These are phyloP conservation scores for Morone chrysops DNA, from an alignment of 2,113 vertebrate genomes.

Conservation along the genomic window DNA sequence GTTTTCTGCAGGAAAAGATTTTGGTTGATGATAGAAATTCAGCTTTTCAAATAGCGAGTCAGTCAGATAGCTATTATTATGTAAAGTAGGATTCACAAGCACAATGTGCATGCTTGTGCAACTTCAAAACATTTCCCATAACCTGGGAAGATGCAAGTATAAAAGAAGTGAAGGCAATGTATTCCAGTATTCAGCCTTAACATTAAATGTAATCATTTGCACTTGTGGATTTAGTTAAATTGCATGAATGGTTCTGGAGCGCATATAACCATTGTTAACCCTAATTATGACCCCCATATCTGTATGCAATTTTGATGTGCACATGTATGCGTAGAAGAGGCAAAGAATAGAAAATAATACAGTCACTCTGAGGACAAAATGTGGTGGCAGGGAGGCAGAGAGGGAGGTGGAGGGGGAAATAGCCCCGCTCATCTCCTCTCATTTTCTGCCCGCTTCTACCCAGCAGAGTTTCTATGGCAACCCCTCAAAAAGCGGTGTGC, in stretches of 20 bases:
- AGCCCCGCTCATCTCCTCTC: conserved; percentile 84
- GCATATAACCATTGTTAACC: conserved; percentile 34
- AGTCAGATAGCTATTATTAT: conserved; percentile 22
- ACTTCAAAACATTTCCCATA: conserved; percentile 38
- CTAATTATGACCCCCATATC: conserved; percentile 27
- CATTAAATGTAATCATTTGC: conserved; percentile 20
- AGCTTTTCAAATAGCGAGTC: neutral
- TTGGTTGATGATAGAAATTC: conserved; percentile 9
- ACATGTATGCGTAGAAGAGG: conserved; percentile 19
- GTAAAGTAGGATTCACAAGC: conserved; percentile 9
- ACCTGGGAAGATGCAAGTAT: conserved; percentile 9
- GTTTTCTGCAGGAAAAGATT: conserved; percentile 24
- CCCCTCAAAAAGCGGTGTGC: conserved; percentile 85
- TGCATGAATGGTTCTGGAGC: conserved; percentile 34
- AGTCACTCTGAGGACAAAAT: conserved; percentile 81
- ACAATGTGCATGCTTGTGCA: conserved; percentile 5
- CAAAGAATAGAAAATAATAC: conserved; percentile 68
- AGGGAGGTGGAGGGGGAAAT: conserved; percentile 78
- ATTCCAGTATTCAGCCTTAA: conserved; percentile 11
- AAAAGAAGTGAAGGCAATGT: neutral
- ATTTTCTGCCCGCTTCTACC: conserved; percentile 84
- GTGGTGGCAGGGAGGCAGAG: conserved; percentile 68
- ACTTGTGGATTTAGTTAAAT: conserved; percentile 37
- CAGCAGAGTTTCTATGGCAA: conserved; percentile 87
- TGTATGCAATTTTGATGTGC: neutral